Evolutionary conservation across 2,888 invertebrate genomes (phyloP).

Genomic region (Dorcus hopei): DNA sequence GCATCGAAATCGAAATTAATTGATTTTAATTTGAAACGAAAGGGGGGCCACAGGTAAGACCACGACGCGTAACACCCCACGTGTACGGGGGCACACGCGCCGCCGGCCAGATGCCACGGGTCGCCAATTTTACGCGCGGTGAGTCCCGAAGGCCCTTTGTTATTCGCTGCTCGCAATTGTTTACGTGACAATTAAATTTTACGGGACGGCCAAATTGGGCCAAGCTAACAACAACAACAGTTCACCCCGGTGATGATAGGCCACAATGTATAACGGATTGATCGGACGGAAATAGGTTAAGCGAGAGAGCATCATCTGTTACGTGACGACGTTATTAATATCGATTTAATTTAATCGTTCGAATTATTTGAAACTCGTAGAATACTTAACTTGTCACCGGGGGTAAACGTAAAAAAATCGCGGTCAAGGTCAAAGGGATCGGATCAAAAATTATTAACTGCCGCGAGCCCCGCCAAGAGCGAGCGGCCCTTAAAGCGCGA

Average conservation of each 20-base stretch:
- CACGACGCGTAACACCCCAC: conserved; percentile 26
- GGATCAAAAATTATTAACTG: no score
- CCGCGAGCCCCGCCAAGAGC: no score
- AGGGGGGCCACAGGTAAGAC: conserved; percentile 18
- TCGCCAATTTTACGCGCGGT: conserved; percentile 33
- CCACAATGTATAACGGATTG: conserved; percentile 7
- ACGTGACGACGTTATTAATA: no score
- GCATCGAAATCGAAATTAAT: conserved; percentile 15
- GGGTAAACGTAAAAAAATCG: no score
- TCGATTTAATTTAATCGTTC: no score
- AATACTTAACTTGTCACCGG: no score
- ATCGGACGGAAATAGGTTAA: conserved; percentile 12
- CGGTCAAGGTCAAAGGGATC: no score
- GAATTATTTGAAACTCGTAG: no score
- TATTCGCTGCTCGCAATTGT: conserved; percentile 25
- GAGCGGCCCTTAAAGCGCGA: no score
- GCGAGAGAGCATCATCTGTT: not conserved
- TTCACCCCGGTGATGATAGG: not conserved
- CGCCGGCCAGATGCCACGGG: conserved; percentile 33
- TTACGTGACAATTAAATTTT: conserved; percentile 29
- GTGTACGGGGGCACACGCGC: conserved; percentile 25
- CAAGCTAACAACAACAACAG: conserved; percentile 8
- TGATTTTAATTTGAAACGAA: conserved; percentile 14
- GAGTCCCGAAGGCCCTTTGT: conserved; percentile 25
- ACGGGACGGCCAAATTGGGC: conserved; percentile 20